These are phyloP conservation scores for Drosophila nigricruria DNA, from an alignment of 2,888 invertebrate genomes.

Conservation along the genomic window DNA sequence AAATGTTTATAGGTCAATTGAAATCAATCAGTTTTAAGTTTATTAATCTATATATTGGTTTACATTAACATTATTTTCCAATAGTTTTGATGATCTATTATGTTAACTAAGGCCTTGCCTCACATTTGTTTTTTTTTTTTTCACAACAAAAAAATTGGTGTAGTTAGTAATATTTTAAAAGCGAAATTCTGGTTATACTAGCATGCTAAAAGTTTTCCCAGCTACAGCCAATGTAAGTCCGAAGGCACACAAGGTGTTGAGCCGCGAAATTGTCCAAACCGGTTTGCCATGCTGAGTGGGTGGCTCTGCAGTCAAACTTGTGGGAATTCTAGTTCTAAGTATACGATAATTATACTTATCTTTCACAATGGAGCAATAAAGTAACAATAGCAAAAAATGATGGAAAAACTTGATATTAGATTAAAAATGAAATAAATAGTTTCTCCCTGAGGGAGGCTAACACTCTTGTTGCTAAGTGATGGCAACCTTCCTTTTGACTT, in stretches of 20 bases:
- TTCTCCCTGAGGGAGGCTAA: too few species aligned
- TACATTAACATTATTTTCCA: too few species aligned
- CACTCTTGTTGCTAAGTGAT: too few species aligned
- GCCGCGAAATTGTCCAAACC: slow-evolving; percentile 58
- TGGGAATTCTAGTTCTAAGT: slow-evolving; percentile 55
- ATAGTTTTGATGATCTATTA: too few species aligned
- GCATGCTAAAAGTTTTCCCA: slow-evolving; percentile 37
- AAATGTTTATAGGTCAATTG: not conserved
- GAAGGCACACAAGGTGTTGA: slow-evolving; percentile 51
- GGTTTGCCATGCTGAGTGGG: slow-evolving; percentile 73
- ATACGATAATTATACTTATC: slow-evolving; percentile 16
- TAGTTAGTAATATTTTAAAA: slow-evolving; percentile 4
- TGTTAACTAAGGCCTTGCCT: not conserved
- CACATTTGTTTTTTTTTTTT: slow-evolving; percentile 1
- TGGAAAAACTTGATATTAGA: not conserved
- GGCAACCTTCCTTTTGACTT: too few species aligned
- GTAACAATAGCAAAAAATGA: slow-evolving; percentile 30
- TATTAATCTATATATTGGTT: too few species aligned
- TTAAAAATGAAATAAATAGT: not conserved
- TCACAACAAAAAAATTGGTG: slow-evolving; percentile 17
- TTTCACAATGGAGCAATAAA: slow-evolving; percentile 5
- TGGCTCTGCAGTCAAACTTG: slow-evolving; percentile 55
- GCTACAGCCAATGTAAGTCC: slow-evolving; percentile 1
- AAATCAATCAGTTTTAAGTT: too few species aligned
- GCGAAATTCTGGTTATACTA: slow-evolving; percentile 35